These are phyloP conservation scores for Agonopterix alstromeriana DNA, from an alignment of 2,888 invertebrate species.

Conservation along the genomic window DNA sequence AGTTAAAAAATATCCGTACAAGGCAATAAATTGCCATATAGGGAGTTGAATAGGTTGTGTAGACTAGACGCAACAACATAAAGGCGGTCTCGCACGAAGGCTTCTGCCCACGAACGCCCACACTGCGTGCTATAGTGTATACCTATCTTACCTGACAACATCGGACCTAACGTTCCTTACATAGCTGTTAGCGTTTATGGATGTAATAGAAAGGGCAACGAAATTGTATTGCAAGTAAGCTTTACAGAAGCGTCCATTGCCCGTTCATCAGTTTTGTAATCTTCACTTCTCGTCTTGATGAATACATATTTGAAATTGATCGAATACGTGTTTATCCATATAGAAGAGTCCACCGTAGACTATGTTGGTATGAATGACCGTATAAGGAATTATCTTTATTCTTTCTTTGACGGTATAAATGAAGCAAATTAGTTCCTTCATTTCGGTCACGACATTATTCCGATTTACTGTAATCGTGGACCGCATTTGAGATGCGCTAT, in stretches of 20 bases:
- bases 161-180: constrained; percentile 17
- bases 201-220: background rate
- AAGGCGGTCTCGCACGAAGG: constrained; percentile 38
- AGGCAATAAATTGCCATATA: constrained; percentile 40
- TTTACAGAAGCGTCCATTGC: no score
- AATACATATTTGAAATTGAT: no score
- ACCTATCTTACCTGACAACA: constrained; percentile 60
- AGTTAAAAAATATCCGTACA: constrained; percentile 21
- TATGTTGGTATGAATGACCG: no score
- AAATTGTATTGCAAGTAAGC: no score
- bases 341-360: no score
- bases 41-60: constrained; percentile 33
- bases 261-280: no score
- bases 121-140: constrained; percentile 48
- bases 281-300: no score
- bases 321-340: no score
- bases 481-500: constrained; percentile 30
- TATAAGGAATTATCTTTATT: no score
- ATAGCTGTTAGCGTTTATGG: background rate
- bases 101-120: constrained; percentile 48
- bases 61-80: constrained; percentile 36
- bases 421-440: constrained; percentile 10
- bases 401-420: no score
- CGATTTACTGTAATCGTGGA: constrained; percentile 32
- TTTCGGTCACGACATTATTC: constrained; percentile 17